Base-by-base conservation (phyloP, 1,140 invertebrate genomes). In the Phymorhynchus buccinoides region DNA sequence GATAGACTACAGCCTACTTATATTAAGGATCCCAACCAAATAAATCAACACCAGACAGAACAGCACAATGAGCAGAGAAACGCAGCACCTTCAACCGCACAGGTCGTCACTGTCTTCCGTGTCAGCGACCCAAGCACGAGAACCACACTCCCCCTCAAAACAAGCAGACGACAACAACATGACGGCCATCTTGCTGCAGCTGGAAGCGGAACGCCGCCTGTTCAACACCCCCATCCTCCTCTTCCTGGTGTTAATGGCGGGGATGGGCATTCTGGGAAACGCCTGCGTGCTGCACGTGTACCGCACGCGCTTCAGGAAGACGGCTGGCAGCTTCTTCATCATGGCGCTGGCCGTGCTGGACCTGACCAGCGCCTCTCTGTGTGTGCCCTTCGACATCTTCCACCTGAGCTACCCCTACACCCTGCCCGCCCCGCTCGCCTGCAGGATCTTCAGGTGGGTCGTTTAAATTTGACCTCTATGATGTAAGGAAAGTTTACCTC, bases 331-430 rank as follows among this genome's bases (percentile, higher is more conserved):
- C 44, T 83, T 83, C 42, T 86, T 86, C 82, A 84, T 86, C 73
- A 83, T 86, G 80, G 39, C 82, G 22, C 82, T 86, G 52, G 81
- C 85, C 35, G 71, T 86, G 18, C n/a, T 84, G 71, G 85, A 86
- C 56, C 41, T 86, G 3, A 27, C 79, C 12, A 79, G 71, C 75
- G 68, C 81, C 37, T 37, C 37, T 0, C 71, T 86, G 30, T 73
- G 81, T 30, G 52, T 86, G 39, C 85, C 85, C n/a, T 83, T 75
- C 71, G 85, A 86, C 32, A 83, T 86, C 75, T 82, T 77, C 56
- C 62, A 77, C 77, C 85, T 86, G 18, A 78, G 81, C 37, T 83
- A 79, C 14, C 82, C 85, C 41, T 86, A 84, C 75, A 79, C 56
- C 37, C 30, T 62, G 6, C 41, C 71, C 1, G 39, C 41, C 1